Evolutionary conservation across 2,888 invertebrate species (phyloP).

Genomic region (Sabatieria punctata): DNA sequence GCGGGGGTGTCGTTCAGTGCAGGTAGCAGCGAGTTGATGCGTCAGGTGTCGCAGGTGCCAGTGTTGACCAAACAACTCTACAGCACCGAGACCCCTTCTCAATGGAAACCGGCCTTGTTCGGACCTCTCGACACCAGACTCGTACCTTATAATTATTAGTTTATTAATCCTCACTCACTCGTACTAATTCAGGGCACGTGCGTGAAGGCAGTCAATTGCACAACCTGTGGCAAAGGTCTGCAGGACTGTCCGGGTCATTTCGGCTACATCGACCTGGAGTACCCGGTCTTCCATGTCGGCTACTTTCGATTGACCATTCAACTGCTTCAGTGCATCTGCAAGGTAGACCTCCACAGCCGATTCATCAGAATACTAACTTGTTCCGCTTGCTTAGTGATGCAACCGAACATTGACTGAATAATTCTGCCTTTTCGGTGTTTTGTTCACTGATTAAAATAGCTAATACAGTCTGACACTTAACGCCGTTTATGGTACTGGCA

Average conservation of each 20-base stretch:
- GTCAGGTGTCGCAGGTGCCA: slow-evolving; percentile 75
- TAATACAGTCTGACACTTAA: too few species aligned
- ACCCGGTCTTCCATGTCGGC: slow-evolving; percentile 93
- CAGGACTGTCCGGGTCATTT: slow-evolving; percentile 93
- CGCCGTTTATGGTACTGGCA: too few species aligned
- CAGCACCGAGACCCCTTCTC: slow-evolving; percentile 54
- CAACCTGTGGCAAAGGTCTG: slow-evolving; percentile 75
- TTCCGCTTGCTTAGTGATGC: too few species aligned
- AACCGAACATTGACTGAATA: too few species aligned
- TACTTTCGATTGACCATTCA: slow-evolving; percentile 78
- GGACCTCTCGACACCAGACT: slow-evolving; percentile 79
- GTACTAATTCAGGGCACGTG: slow-evolving; percentile 56
- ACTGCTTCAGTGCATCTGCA: slow-evolving; percentile 87
- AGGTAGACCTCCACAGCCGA: too few species aligned
- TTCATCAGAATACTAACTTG: too few species aligned
- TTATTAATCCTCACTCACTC: not conserved
- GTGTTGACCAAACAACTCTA: slow-evolving; percentile 82
- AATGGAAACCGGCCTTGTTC: slow-evolving; percentile 67
- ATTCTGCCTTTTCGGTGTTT: too few species aligned
- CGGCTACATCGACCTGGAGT: slow-evolving; percentile 80
- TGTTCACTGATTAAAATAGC: too few species aligned
- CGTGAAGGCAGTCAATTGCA: slow-evolving; percentile 64
- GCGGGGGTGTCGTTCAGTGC: slow-evolving; percentile 81
- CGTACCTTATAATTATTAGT: slow-evolving; percentile 41
- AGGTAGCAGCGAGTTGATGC: slow-evolving; percentile 69